Percentiles rank a stretch among this genome's conserved stretches.
Conservation (phyloP, 2,797 vertebrate species). For the Pipistrellus pygmaeus region DNA sequence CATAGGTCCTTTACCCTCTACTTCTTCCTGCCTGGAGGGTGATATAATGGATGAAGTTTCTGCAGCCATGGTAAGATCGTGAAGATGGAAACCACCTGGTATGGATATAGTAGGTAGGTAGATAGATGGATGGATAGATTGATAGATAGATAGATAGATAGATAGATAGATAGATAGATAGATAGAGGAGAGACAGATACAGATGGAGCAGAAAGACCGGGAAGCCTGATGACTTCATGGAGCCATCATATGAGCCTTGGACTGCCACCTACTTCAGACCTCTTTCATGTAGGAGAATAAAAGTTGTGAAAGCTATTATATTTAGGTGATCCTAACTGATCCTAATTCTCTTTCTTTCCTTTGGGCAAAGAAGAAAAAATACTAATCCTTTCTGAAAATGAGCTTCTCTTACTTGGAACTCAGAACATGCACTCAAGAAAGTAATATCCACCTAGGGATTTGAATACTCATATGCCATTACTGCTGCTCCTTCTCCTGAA, state of each 20-base stretch:
- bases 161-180: too few species aligned
- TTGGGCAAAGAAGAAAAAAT: conserved; percentile 14
- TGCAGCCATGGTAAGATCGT: background rate
- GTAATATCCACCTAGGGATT: background rate
- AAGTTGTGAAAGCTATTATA: background rate
- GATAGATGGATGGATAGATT: too few species aligned
- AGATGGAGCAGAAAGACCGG: background rate
- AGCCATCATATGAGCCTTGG: background rate
- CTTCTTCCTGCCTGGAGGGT: background rate
- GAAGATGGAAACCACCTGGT: background rate
- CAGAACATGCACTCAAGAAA: background rate
- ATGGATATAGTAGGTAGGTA: background rate
- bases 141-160: too few species aligned
- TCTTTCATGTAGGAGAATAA: background rate
- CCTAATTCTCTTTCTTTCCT: conserved; percentile 7
- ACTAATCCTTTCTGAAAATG: background rate
- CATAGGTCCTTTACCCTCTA: background rate
- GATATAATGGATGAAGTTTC: background rate
- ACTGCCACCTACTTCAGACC: background rate
- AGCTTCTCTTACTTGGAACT: background rate
- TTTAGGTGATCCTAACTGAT: background rate
- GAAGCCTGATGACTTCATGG: background rate
- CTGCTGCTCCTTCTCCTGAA: background rate
- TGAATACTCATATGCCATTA: background rate
- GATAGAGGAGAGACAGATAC: too few species aligned